phyloP scores from a whole-genome alignment of 2,888 invertebrate species.

The Drosophila gaucha region DNA sequence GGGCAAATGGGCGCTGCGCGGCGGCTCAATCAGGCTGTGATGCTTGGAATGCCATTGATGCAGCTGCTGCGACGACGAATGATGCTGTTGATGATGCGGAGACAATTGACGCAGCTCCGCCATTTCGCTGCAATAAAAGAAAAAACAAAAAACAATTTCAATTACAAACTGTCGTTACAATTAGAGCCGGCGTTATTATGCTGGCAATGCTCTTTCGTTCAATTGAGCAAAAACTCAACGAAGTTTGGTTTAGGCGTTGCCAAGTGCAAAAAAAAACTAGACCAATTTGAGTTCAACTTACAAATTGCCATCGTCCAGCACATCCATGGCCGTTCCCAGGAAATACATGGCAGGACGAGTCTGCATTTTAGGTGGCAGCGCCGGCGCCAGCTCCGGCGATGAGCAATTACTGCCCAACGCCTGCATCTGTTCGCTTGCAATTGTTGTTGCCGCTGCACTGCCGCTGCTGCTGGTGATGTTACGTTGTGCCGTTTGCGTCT shows the following conservation, averaged over 20 bases:
- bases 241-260: not conserved
- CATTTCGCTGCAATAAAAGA: slow-evolving; percentile 79
- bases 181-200: not conserved
- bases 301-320: slow-evolving; percentile 85
- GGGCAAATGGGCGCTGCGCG: slow-evolving; percentile 57
- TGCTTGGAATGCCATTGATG: slow-evolving; percentile 84
- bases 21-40: slow-evolving; percentile 83
- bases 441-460: slow-evolving; percentile 39
- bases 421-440: slow-evolving; percentile 33
- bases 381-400: slow-evolving; percentile 59
- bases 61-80: slow-evolving; percentile 54
- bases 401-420: slow-evolving; percentile 24
- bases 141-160: not conserved
- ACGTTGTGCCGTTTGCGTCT: slow-evolving; percentile 50
- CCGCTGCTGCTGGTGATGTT: slow-evolving; percentile 41
- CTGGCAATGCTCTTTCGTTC: slow-evolving; percentile 4
- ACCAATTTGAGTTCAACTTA: slow-evolving; percentile 60
- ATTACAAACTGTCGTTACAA: not conserved
- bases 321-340: slow-evolving; percentile 89
- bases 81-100: slow-evolving; percentile 58
- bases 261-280: not conserved
- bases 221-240: not conserved
- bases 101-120: slow-evolving; percentile 82
- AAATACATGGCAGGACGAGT: slow-evolving; percentile 84
- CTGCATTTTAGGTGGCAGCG: slow-evolving; percentile 66